phyloP scores from a whole-genome alignment of 2,888 invertebrate species.

The Perizoma affinitatum region DNA sequence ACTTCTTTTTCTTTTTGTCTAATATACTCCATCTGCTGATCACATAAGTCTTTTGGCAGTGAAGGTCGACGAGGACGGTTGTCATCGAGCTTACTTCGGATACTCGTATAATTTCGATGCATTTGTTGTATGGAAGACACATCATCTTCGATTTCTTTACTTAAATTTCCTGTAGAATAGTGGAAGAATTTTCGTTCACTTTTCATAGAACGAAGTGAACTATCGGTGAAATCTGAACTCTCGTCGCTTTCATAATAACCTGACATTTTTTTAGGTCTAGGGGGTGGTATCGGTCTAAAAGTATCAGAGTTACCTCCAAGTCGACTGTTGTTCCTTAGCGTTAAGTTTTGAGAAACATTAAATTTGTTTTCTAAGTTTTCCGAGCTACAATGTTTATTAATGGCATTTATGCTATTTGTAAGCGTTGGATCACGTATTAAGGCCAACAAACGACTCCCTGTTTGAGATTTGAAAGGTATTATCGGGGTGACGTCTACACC shows the following conservation, averaged over 20 bases:
- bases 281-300: conserved; percentile 71
- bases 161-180: conserved; percentile 75
- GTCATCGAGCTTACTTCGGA: conserved; percentile 51
- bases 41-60: conserved; percentile 86
- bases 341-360: conserved; percentile 38
- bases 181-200: conserved; percentile 72
- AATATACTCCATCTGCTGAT: conserved; percentile 86
- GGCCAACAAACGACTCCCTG: conserved; percentile 85
- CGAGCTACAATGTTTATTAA: conserved; percentile 49
- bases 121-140: conserved; percentile 76
- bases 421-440: conserved; percentile 84
- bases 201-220: conserved; percentile 66
- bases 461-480: conserved; percentile 77
- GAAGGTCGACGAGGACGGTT: conserved; percentile 78
- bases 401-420: conserved; percentile 59
- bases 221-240: conserved; percentile 71
- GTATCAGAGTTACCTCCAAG: conserved; percentile 43
- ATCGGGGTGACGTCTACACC: conserved; percentile 46
- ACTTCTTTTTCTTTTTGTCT: conserved; percentile 87
- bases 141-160: conserved; percentile 77
- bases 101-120: conserved; percentile 67
- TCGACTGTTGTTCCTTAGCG: conserved; percentile 32
- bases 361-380: conserved; percentile 49
- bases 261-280: conserved; percentile 67
- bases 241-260: conserved; percentile 76